A percentile compares a stretch with the other conserved stretches of the same genome.
Conservation (phyloP, 2,888 invertebrate species). For the Trisateles emortualis region DNA sequence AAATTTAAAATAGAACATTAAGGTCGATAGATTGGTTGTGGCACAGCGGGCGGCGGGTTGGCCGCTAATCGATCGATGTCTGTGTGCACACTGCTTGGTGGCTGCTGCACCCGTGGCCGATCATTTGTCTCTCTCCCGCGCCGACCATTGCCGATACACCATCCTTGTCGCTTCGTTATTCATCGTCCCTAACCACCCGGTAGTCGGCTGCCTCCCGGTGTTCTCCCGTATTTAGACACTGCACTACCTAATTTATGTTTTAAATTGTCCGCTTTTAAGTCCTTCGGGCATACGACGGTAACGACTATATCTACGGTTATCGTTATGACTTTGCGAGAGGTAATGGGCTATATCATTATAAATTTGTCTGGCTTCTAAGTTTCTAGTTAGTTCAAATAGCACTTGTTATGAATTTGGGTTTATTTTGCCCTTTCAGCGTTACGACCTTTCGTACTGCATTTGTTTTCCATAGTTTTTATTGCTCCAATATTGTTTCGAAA, state of each 20-base stretch:
- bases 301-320: slow-evolving; percentile 77
- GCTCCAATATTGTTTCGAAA: slow-evolving; percentile 58
- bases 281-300: slow-evolving; percentile 65
- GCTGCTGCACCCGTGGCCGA: slow-evolving; percentile 70
- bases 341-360: slow-evolving; percentile 79
- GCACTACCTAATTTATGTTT: slow-evolving; percentile 85
- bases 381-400: slow-evolving; percentile 49
- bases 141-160: slow-evolving; percentile 63
- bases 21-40: slow-evolving; percentile 79
- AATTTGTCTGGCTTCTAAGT: slow-evolving; percentile 74
- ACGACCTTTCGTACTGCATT: slow-evolving; percentile 56
- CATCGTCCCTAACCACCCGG: slow-evolving; percentile 83
- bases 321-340: slow-evolving; percentile 69
- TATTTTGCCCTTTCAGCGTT: slow-evolving; percentile 60
- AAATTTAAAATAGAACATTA: slow-evolving; percentile 72
- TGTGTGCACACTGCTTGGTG: slow-evolving; percentile 77
- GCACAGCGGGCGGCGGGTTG: slow-evolving; percentile 67
- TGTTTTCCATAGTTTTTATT: slow-evolving; percentile 52
- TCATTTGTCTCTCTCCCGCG: slow-evolving; percentile 72
- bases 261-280: slow-evolving; percentile 78
- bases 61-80: slow-evolving; percentile 84
- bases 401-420: slow-evolving; percentile 66
- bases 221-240: slow-evolving; percentile 84
- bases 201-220: slow-evolving; percentile 77
- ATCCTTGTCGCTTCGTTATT: slow-evolving; percentile 80